Conservation (phyloP, 2,888 invertebrate genomes). For the Dendrolimus pini region DNA sequence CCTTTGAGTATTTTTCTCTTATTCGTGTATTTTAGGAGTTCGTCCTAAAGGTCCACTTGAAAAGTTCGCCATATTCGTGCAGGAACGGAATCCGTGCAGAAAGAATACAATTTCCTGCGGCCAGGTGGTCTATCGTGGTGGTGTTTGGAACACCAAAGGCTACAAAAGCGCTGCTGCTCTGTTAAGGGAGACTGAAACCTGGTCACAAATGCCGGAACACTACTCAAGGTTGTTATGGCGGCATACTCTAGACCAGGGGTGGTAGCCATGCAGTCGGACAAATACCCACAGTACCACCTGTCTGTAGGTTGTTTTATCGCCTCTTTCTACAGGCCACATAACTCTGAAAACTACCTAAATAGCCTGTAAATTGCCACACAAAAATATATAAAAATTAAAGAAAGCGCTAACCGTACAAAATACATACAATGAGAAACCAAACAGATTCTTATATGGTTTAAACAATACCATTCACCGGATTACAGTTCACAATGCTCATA, state of each 20-base stretch:
- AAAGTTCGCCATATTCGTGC: no score
- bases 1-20: no score
- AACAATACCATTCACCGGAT: constrained; percentile 67
- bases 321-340: no score
- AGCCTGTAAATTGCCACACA: no score
- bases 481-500: constrained; percentile 69
- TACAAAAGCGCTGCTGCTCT: not conserved
- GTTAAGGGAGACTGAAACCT: not conserved
- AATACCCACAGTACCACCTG: no score
- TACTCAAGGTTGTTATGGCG: not conserved
- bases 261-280: not conserved
- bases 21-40: not conserved
- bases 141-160: not conserved
- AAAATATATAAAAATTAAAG: no score
- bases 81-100: no score
- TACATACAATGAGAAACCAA: not conserved
- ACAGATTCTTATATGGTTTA: constrained; percentile 30
- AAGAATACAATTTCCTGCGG: no score
- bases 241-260: not conserved
- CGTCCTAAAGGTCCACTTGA: not conserved
- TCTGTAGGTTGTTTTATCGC: no score
- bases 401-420: no score
- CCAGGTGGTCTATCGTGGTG: no score
- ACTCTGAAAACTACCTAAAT: no score
- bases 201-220: not conserved